phyloP scores from a whole-genome alignment of 2,888 invertebrate species.

The Leptinotarsa juncta region DNA sequence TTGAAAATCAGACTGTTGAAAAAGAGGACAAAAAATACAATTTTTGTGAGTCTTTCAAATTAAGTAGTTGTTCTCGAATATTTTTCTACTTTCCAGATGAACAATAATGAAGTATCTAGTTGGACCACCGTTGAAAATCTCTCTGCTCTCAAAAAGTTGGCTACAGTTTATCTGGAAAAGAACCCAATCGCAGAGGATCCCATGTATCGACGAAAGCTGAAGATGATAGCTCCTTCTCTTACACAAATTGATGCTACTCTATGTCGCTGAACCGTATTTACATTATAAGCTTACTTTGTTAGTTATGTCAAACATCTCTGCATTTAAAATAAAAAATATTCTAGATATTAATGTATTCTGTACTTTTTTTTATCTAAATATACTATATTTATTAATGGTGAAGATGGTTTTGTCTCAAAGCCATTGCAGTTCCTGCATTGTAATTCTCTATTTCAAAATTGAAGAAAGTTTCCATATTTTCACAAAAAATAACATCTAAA shows the following conservation, averaged over 20 bases:
- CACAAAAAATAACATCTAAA: too few species aligned
- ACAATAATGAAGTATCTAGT: constrained; percentile 87
- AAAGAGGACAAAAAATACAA: too few species aligned
- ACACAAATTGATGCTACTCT: constrained; percentile 96
- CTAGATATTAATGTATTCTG: not conserved
- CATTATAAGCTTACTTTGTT: not conserved
- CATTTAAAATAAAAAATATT: constrained; percentile 11
- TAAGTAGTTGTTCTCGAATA: too few species aligned
- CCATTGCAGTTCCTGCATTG: too few species aligned
- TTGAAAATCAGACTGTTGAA: too few species aligned
- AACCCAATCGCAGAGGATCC: constrained; percentile 90
- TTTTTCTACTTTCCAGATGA: constrained; percentile 75
- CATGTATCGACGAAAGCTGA: constrained; percentile 91
- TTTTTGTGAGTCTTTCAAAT: too few species aligned
- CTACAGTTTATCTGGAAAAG: constrained; percentile 92
- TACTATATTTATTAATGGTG: not conserved
- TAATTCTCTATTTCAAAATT: too few species aligned
- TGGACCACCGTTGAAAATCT: constrained; percentile 88
- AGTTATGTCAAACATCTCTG: constrained; percentile 3
- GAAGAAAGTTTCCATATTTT: too few species aligned
- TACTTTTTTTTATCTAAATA: not conserved
- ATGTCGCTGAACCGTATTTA: constrained; percentile 72
- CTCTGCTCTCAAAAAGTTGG: constrained; percentile 73
- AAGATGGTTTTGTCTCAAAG: too few species aligned
- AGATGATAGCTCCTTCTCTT: constrained; percentile 85